A percentile compares a stretch with the other conserved stretches of the same genome.
These are phyloP conservation scores for Falco peregrinus DNA, from an alignment of 2,797 vertebrate species.

Conservation along the genomic window DNA sequence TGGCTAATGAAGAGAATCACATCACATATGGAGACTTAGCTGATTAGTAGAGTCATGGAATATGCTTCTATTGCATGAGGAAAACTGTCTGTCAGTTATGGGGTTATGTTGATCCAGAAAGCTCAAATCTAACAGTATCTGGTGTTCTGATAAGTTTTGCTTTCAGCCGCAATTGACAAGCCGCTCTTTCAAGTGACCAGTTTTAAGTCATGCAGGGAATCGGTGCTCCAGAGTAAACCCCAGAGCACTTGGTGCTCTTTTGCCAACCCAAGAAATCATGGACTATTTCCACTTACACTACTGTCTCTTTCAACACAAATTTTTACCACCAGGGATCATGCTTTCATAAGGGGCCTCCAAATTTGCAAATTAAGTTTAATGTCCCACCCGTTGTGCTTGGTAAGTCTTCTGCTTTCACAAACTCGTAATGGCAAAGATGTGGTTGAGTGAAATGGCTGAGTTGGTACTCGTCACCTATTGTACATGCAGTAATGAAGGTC, in stretches of 20 bases:
- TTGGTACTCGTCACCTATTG: neutral
- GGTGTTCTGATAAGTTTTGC: neutral
- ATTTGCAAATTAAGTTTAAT: neutral
- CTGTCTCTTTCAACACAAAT: neutral
- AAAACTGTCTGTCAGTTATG: neutral
- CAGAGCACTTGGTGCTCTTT: neutral
- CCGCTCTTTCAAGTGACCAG: neutral
- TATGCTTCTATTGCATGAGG: neutral
- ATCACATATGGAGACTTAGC: neutral
- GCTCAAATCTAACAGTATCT: neutral
- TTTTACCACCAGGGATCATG: neutral
- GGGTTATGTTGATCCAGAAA: neutral
- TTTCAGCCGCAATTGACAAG: neutral
- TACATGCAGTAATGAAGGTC: neutral
- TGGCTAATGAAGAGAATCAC: slow-evolving; percentile 9
- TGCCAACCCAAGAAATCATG: neutral
- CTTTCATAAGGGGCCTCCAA: neutral
- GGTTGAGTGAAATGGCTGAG: neutral
- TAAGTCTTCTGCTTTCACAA: neutral
- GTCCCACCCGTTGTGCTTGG: rapidly evolving
- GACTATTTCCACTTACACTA: neutral
- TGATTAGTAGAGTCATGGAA: neutral
- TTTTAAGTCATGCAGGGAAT: neutral
- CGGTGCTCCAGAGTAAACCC: neutral
- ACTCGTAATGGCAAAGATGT: neutral